Evolutionary conservation across 2,888 invertebrate genomes (phyloP), one percentile per base, ranked within the genome.

Genomic region (Parnassius apollo): DNA sequence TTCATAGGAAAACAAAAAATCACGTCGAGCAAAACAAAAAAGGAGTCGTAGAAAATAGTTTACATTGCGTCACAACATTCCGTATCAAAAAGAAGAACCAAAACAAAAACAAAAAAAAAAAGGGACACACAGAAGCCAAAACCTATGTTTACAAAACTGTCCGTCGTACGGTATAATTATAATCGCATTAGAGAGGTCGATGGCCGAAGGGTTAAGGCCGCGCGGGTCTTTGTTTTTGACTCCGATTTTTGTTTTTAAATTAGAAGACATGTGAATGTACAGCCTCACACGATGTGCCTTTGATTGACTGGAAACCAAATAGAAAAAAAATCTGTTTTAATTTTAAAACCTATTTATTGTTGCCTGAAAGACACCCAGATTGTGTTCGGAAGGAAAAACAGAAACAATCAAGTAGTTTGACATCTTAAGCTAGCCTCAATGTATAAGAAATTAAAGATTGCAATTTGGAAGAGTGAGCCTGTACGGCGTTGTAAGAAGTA

Each of bases 181-280:
- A 91, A 91, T 85, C 79, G 81, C 84, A 91, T 91, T 90, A 91
- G 89, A 81, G 81, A 80, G 91, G 88, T 90, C 90, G 83, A 75
- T 69, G 88, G 66, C 79, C 90, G 72, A 65, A 66, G 78, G 84
- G 84, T 83, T 81, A 85, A 88, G 88, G 88, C 83, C 82, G 75
- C 66, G 65, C 69, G 69, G 71, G 70, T 75, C 80, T 78, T 63
- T 59, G 59, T 61, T 59, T 58, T 45, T 42, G 61, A 49, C 61
- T 50, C 22, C 11, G 61, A 18, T 42, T 18, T 35, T 49, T 49
- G 13, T 49, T 48, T 18, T 51, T 48, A 46, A 50, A 61, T 61
- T 57, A 46, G 59, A 55, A 51, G 59, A 55, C 48, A 50, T 50
- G 61, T 56, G 60, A 42, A 53, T 18, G 49, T 13, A 3, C 11